These are phyloP conservation scores for Benthosema pterotum DNA, from an alignment of 2,797 vertebrate species.

Conservation along the genomic window DNA sequence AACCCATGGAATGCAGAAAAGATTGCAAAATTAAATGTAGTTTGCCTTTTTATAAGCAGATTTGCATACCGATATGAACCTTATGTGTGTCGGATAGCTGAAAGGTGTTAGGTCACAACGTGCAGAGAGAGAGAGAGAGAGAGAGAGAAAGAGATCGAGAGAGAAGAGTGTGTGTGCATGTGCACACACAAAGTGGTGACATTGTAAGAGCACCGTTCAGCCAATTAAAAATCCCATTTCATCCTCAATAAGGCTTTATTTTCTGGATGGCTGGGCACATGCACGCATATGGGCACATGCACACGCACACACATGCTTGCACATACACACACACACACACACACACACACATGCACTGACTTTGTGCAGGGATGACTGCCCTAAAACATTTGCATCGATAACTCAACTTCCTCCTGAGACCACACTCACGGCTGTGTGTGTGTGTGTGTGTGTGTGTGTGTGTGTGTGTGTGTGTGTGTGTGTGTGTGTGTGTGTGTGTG, in stretches of 20 bases:
- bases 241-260: slow-evolving; percentile 83
- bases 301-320: slow-evolving; percentile 7
- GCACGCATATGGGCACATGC: slow-evolving; percentile 39
- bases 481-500: too few species aligned
- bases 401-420: slow-evolving; percentile 13
- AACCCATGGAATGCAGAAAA: too few species aligned
- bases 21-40: too few species aligned
- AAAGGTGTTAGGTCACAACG: too few species aligned
- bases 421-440: not conserved
- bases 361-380: slow-evolving; percentile 39
- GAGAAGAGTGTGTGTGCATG: slow-evolving; percentile 10
- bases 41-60: too few species aligned
- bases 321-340: slow-evolving; percentile 7
- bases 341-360: slow-evolving; percentile 34
- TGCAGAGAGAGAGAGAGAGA: too few species aligned
- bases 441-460: not conserved
- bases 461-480: slow-evolving; percentile 5
- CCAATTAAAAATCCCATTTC: slow-evolving; percentile 86
- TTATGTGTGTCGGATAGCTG: too few species aligned
- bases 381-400: slow-evolving; percentile 23
- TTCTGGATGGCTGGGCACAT: slow-evolving; percentile 72
- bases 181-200: slow-evolving; percentile 49
- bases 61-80: too few species aligned
- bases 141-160: too few species aligned
- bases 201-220: slow-evolving; percentile 48